Evolutionary conservation across 2,797 vertebrate genomes (phyloP).

Genomic region (Pelodytes ibericus): DNA sequence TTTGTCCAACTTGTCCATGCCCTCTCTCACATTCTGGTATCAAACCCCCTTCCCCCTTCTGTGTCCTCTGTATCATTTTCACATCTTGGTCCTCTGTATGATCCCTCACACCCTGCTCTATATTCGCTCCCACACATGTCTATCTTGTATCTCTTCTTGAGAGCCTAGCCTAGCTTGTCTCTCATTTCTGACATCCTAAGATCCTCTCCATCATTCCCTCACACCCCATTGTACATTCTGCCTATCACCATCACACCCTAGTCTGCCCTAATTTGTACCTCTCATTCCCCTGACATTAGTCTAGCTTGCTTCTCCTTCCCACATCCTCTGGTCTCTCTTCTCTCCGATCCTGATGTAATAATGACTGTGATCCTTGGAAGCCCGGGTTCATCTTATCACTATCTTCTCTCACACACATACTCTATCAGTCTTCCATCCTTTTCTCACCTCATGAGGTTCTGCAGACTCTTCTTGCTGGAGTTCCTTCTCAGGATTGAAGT

Average conservation of each 20-base stretch:
- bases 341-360: too few species aligned
- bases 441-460: conserved; percentile 84
- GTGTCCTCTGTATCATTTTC: too few species aligned
- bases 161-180: too few species aligned
- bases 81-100: too few species aligned
- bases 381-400: not conserved
- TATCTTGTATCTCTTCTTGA: too few species aligned
- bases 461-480: conserved; percentile 80
- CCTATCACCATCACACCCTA: not conserved
- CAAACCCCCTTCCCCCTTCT: too few species aligned
- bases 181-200: not conserved
- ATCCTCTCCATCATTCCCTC: too few species aligned
- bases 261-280: not conserved
- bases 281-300: not conserved
- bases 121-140: too few species aligned
- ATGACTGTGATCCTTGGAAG: too few species aligned
- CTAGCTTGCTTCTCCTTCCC: not conserved
- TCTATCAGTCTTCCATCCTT: not conserved
- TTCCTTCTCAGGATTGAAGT: conserved; percentile 75
- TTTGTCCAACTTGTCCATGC: too few species aligned
- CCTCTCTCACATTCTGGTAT: too few species aligned
- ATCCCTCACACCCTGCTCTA: too few species aligned
- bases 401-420: not conserved
- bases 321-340: not conserved
- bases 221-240: not conserved